These are phyloP conservation scores for Cryptotis parvus DNA, from an alignment of 2,113 vertebrate genomes.

Conservation along the genomic window DNA sequence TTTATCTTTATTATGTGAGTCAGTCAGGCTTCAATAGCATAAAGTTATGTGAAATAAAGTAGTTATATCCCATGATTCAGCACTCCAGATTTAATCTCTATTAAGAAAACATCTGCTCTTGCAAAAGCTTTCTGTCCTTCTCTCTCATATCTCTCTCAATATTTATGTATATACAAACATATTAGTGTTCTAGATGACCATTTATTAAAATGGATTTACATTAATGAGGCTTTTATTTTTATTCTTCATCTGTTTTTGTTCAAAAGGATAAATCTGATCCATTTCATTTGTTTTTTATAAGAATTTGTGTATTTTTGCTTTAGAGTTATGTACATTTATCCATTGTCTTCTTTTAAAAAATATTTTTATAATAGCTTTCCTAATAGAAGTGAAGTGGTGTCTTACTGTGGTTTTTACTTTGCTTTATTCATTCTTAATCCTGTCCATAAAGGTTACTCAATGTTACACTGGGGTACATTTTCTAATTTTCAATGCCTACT, in stretches of 20 bases:
- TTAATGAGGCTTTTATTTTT: constrained; percentile 4
- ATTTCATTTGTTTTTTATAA: constrained; percentile 34
- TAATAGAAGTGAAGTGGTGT: constrained; percentile 7
- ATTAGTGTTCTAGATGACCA: neutral
- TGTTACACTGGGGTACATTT: constrained; percentile 13
- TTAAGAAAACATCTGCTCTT: constrained; percentile 22
- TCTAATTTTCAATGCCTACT: neutral
- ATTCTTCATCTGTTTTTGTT: constrained; percentile 21
- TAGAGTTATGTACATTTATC: constrained; percentile 13
- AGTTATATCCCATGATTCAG: neutral
- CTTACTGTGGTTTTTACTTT: constrained; percentile 24
- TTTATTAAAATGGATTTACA: neutral
- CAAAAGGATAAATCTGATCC: neutral
- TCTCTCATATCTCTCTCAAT: too few relatives aligned
- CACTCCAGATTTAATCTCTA: neutral
- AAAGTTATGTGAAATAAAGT: too few relatives aligned
- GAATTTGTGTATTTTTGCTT: neutral
- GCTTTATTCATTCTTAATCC: constrained; percentile 50
- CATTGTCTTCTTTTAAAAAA: constrained; percentile 48
- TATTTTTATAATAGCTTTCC: neutral
- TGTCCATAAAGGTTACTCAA: constrained; percentile 34
- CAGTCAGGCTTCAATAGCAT: too few relatives aligned
- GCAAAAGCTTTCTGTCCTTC: neutral
- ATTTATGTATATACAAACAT: too few relatives aligned
- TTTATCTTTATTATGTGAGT: too few relatives aligned